Evolutionary conservation across 2,113 vertebrate genomes (phyloP).

Genomic region (Hirundichthys speculiger): DNA sequence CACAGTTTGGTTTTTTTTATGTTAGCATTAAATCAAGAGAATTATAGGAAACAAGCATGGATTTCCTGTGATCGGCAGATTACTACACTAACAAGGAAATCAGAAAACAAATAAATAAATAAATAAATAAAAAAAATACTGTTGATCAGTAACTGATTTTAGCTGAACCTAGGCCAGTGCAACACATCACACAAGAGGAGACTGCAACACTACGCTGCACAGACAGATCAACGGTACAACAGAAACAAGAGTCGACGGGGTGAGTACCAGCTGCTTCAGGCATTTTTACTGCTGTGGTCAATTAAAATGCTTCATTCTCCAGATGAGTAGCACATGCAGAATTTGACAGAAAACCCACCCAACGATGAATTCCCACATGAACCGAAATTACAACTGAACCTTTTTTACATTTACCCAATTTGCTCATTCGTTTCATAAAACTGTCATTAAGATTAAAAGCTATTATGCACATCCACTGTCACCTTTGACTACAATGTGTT

Average conservation of each 20-base stretch:
- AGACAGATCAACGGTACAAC: slow-evolving; percentile 35
- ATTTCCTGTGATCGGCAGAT: too few species aligned
- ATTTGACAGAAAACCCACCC: slow-evolving; percentile 10
- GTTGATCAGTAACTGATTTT: neutral
- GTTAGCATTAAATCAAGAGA: too few species aligned
- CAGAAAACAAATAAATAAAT: neutral
- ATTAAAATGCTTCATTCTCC: slow-evolving; percentile 33
- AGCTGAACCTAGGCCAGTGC: slow-evolving; percentile 63
- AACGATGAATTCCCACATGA: neutral
- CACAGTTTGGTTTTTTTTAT: too few species aligned
- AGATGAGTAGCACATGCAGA: slow-evolving; percentile 52
- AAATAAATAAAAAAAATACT: too few species aligned
- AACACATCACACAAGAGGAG: slow-evolving; percentile 47
- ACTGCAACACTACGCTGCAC: slow-evolving; percentile 37
- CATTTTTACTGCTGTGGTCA: slow-evolving; percentile 40
- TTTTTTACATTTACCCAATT: neutral
- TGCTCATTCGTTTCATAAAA: too few species aligned
- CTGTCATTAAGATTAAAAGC: too few species aligned
- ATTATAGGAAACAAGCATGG: too few species aligned
- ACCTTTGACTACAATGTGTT: too few species aligned
- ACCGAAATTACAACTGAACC: slow-evolving; percentile 22
- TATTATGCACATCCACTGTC: too few species aligned
- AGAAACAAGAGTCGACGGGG: slow-evolving; percentile 37
- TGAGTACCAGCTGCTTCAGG: slow-evolving; percentile 48
- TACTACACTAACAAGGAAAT: neutral